A percentile compares a stretch with the other conserved stretches of the same genome.
These are phyloP conservation scores for Nothocercus julius DNA, from an alignment of 2,113 vertebrate genomes.

Conservation along the genomic window DNA sequence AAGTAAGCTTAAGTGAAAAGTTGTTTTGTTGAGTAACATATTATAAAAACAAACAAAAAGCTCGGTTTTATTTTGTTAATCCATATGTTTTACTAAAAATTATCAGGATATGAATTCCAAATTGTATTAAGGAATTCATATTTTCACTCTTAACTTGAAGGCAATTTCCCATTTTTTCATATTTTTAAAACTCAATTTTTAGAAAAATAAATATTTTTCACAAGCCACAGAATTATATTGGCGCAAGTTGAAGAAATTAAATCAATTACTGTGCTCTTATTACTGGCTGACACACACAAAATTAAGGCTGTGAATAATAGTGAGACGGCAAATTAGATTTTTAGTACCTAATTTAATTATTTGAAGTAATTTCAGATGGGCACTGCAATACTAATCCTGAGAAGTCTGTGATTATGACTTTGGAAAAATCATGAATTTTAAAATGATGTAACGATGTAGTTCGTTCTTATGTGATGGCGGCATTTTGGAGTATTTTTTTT, in stretches of 20 bases:
- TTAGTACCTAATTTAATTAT: constrained; percentile 12
- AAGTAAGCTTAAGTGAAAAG: neutral
- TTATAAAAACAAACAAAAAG: neutral
- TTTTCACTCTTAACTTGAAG: neutral
- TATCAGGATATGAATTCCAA: neutral
- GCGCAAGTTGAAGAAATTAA: neutral
- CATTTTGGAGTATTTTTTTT: too few relatives aligned
- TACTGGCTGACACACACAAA: neutral
- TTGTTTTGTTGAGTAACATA: neutral
- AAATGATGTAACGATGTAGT: neutral
- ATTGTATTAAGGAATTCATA: neutral
- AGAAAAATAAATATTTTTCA: neutral
- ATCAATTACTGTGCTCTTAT: neutral
- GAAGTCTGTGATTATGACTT: neutral
- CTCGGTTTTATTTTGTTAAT: neutral
- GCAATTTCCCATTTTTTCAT: neutral
- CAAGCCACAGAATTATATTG: neutral
- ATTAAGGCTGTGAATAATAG: neutral
- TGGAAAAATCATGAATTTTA: neutral
- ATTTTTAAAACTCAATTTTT: neutral
- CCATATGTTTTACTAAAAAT: neutral
- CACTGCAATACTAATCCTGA: neutral
- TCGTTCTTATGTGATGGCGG: neutral
- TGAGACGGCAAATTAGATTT: neutral
- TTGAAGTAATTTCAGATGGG: neutral